Conservation (phyloP, 2,797 vertebrate genomes). For the Girardinus metallicus region DNA sequence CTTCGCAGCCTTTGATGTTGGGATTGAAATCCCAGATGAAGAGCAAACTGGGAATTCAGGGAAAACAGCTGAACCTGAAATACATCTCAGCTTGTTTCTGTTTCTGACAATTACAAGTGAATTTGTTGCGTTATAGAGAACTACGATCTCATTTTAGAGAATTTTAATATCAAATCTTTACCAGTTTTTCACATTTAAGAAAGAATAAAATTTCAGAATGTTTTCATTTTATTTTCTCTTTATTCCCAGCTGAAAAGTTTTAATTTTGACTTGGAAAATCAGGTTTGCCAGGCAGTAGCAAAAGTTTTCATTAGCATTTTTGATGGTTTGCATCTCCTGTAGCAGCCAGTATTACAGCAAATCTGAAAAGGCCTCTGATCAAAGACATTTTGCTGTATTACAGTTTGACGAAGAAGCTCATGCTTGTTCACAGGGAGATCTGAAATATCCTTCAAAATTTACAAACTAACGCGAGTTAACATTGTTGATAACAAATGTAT, state of each 20-base stretch:
- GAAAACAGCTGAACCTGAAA: neutral
- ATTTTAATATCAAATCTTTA: neutral
- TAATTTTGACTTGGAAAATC: neutral
- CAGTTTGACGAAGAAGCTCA: neutral
- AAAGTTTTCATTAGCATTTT: neutral
- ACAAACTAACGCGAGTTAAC: neutral
- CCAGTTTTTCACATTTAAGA: neutral
- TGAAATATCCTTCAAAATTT: neutral
- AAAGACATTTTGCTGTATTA: neutral
- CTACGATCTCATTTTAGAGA: neutral
- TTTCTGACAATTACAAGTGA: neutral
- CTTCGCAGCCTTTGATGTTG: slow-evolving; percentile 21
- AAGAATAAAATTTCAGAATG: neutral
- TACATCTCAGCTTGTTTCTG: neutral
- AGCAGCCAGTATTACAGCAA: neutral
- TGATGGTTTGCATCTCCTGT: neutral
- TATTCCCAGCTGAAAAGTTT: neutral
- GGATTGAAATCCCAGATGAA: slow-evolving; percentile 19
- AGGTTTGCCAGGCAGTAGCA: neutral
- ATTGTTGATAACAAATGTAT: neutral
- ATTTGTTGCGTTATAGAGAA: neutral
- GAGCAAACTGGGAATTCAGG: neutral
- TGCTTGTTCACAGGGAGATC: neutral
- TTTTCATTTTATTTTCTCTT: neutral
- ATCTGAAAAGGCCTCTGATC: neutral